Percentiles rank a stretch among this genome's conserved stretches.
Conservation (phyloP, 2,888 invertebrate species). For the Ophion ventricosus region DNA sequence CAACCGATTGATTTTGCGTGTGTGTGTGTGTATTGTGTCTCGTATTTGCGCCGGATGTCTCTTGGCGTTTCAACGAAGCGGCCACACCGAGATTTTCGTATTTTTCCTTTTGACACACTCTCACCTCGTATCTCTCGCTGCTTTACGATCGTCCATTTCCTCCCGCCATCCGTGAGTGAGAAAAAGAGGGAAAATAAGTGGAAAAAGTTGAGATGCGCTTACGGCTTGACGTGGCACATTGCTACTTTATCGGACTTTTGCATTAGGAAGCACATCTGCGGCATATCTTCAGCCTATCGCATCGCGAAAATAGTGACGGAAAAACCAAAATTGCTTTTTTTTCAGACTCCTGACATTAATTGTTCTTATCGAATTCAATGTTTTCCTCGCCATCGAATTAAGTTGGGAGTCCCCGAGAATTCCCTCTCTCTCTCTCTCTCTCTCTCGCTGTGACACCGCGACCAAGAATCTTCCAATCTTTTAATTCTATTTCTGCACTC, state of each 20-base stretch:
- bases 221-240: slow-evolving; percentile 29
- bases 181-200: slow-evolving; percentile 1
- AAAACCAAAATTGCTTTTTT: not conserved
- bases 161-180: slow-evolving; percentile 23
- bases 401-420: not conserved
- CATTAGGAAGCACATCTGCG: slow-evolving; percentile 20
- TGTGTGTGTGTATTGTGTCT: not conserved
- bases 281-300: slow-evolving; percentile 14
- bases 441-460: not conserved
- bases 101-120: slow-evolving; percentile 67
- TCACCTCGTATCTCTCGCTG: slow-evolving; percentile 70
- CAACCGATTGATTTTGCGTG: not conserved
- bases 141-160: slow-evolving; percentile 69
- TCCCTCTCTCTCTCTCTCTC: not conserved
- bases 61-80: slow-evolving; percentile 38
- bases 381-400: slow-evolving; percentile 18
- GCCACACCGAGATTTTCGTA: slow-evolving; percentile 62
- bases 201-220: slow-evolving; percentile 3
- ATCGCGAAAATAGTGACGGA: slow-evolving; percentile 11
- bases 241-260: slow-evolving; percentile 52
- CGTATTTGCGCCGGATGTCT: slow-evolving; percentile 43
- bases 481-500: not conserved
- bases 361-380: slow-evolving; percentile 52
- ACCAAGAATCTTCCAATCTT: slow-evolving; percentile 5
- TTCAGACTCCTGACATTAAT: slow-evolving; percentile 48